Evolutionary conservation across 2,888 invertebrate genomes (phyloP).

Genomic region (Ypsolopha sequella): DNA sequence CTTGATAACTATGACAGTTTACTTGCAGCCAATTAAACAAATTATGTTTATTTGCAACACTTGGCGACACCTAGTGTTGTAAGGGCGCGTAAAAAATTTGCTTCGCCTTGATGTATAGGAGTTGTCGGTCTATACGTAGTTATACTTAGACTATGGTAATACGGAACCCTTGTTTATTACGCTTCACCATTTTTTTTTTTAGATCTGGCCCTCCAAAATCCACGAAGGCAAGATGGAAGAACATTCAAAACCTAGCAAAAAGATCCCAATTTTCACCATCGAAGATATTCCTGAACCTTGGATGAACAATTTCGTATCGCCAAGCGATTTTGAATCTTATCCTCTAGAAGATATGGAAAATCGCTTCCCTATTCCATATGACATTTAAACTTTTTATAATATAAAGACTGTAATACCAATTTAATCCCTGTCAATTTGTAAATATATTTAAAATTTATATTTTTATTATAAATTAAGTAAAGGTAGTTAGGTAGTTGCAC

Average conservation of each 20-base stretch:
- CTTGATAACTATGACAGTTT: too few relatives aligned
- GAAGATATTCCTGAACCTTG: slow-evolving; percentile 24
- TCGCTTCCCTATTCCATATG: slow-evolving; percentile 19
- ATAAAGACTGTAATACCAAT: slow-evolving; percentile 18
- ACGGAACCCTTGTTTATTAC: too few relatives aligned
- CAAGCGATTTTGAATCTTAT: slow-evolving; percentile 31
- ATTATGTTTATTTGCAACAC: too few relatives aligned
- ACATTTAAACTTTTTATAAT: slow-evolving; percentile 13
- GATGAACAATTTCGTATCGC: slow-evolving; percentile 17
- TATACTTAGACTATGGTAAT: too few relatives aligned
- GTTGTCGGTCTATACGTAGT: too few relatives aligned
- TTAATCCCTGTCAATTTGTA: neutral
- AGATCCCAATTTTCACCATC: slow-evolving; percentile 21
- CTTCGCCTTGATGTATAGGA: too few relatives aligned
- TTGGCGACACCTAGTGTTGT: too few relatives aligned
- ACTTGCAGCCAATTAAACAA: too few relatives aligned
- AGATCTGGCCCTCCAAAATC: slow-evolving; percentile 21
- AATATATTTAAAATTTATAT: neutral
- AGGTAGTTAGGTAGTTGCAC: too few relatives aligned
- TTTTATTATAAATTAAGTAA: neutral
- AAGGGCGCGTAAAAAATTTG: too few relatives aligned
- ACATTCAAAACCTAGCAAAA: slow-evolving; percentile 12
- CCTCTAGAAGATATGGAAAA: slow-evolving; percentile 31
- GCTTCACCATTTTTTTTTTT: slow-evolving; percentile 17
- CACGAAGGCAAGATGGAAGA: slow-evolving; percentile 20